Base-by-base conservation (phyloP, 2,113 vertebrate species). In the Danionella cerebrum region DNA sequence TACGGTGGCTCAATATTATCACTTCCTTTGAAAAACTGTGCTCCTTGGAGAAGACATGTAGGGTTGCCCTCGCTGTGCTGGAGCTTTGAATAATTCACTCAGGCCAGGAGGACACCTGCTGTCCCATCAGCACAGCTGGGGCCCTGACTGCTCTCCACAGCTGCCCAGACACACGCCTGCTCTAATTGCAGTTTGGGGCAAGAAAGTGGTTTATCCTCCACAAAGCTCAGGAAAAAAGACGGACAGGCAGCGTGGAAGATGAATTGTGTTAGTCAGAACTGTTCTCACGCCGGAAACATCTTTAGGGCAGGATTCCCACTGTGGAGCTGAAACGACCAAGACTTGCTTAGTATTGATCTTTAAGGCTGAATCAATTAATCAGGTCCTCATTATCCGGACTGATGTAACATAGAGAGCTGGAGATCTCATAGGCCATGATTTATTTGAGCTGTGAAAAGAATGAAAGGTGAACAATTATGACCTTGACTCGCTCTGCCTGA, bases 21-120 rank as follows among this genome's bases (percentile, higher is more conserved):
- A 66, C 71, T 71, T 70, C 71, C 53, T 73, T 47, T 83, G 79
- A 78, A 76, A 83, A 79, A 78, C 74, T 48, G 74, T 19, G 67
- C 44, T 76, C 75, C 48, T 70, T 65, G 58, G 74, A 80, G 75
- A 79, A 55, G 66, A 71, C 78, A 76, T 80, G 77, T 55, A 63
- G 63, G 60, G 68, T 77, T 79, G 73, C 81, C 84, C 74, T 79
- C 83, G 78, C 72, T 71, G 57, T 36, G 64, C 8, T 16, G 24
- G 47, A 42, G 54, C 71, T 64, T 76, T 86, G 79, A 87, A 80
- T 84, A 81, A 87, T 88, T 83, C 79, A 76, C 59, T 63, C 60
- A 35, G 67, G 73, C 76, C 79, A 72, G 81, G 72, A 80, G 82
- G 80, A 83, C 85, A 87, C 84, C 84, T 85, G 83, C 82, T 79